Evolutionary conservation across 2,888 invertebrate genomes (phyloP).

Genomic region (Ophion obscuratus): DNA sequence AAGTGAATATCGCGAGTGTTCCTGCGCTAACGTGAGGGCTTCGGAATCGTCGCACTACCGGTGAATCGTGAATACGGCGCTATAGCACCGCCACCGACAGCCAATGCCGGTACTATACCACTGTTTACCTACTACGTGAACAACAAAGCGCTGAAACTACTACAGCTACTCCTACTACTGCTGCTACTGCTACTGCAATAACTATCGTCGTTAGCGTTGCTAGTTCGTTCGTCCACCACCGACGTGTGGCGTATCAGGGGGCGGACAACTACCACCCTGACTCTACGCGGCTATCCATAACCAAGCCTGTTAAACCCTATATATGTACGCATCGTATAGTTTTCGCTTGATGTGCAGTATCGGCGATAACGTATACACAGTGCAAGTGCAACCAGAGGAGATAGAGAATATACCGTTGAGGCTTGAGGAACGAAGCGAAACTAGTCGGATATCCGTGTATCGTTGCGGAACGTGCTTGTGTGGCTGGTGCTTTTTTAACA

Average conservation of each 20-base stretch:
- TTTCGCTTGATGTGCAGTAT: conserved; percentile 24
- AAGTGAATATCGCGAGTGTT: too few species aligned
- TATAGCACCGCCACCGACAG: conserved; percentile 42
- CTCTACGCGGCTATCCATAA: conserved; percentile 22
- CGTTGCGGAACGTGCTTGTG: not conserved
- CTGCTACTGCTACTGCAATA: too few species aligned
- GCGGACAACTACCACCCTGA: conserved; percentile 52
- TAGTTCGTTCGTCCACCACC: conserved; percentile 40
- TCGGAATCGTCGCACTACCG: conserved; percentile 43
- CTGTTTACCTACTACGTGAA: not conserved
- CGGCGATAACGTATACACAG: conserved; percentile 7
- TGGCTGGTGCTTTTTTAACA: not conserved
- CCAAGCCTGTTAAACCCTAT: conserved; percentile 1
- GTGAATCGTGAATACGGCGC: conserved; percentile 45
- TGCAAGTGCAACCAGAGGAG: conserved; percentile 4
- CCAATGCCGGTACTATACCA: conserved; percentile 4
- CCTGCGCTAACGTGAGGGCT: conserved; percentile 13
- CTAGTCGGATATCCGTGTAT: conserved; percentile 33
- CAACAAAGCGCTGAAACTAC: conserved; percentile 29
- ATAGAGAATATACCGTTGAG: not conserved
- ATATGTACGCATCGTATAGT: conserved; percentile 11
- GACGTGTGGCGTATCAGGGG: conserved; percentile 33
- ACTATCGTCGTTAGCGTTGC: not conserved
- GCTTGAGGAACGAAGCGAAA: conserved; percentile 1
- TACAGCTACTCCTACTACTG: conserved; percentile 18